Evolutionary conservation across 2,113 vertebrate genomes (phyloP).

Genomic region (Coptodon bakossiorum): DNA sequence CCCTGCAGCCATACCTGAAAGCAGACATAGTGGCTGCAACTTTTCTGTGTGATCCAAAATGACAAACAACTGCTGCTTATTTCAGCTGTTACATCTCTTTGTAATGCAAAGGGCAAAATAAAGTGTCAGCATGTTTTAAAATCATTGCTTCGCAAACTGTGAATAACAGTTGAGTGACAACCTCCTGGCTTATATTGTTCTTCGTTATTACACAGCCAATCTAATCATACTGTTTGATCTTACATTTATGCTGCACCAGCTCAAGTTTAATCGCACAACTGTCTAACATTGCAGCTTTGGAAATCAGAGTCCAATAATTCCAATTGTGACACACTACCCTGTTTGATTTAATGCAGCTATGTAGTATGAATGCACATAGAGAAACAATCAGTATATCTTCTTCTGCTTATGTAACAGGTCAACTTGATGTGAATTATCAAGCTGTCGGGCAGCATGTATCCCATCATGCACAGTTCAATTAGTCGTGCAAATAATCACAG

Average conservation of each 20-base stretch:
- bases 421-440: not conserved
- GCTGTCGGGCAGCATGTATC: not conserved
- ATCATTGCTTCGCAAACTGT: not conserved
- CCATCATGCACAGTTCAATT: not conserved
- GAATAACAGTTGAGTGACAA: not conserved
- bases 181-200: not conserved
- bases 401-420: not conserved
- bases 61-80: not conserved
- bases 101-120: not conserved
- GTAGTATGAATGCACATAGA: not conserved
- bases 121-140: not conserved
- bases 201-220: not conserved
- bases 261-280: not conserved
- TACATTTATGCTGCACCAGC: not conserved
- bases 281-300: not conserved
- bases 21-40: not conserved
- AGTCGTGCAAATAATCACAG: not conserved
- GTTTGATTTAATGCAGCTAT: not conserved
- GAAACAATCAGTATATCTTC: not conserved
- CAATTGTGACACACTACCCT: not conserved
- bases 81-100: not conserved
- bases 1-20: not conserved
- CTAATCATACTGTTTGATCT: not conserved
- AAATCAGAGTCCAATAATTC: not conserved
- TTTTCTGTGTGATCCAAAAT: not conserved